Evolutionary conservation across 1,140 invertebrate genomes (phyloP), one percentile per base, ranked within the genome.

Genomic region (Yoshiicerus persimilis): DNA sequence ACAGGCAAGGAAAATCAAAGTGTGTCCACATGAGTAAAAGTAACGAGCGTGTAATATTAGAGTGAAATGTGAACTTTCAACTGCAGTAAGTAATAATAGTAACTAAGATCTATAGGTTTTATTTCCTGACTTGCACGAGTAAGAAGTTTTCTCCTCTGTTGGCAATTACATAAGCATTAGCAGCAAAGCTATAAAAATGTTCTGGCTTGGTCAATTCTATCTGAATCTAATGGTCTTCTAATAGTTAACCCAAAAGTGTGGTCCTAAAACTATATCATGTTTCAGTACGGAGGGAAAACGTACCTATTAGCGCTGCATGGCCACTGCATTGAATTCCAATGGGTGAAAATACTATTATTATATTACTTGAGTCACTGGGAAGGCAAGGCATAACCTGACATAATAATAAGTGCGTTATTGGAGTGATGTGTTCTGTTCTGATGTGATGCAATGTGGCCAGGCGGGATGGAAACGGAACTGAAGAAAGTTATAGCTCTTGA

Each of bases 401-500:
- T 16, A 56, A 56, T 56, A 56, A 56, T 56, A 56, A 56, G 47
- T 56, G 47, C 47, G 47, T 56, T 56, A 56, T 16, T 6, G 47
- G 47, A 56, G 47, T 56, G 66, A 70, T 70, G 66, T 30, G 13
- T 32, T 47, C 11, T 47, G 20, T 47, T 70, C 13, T 70, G 25
- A 30, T 30, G 66, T 70, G 30, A 30, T 70, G 66, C 66, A 70
- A 70, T 70, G 66, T 70, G 66, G 27, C 66, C 25, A 30, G 13
- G 30, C 11, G 27, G 27, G 66, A 16, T 70, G 25, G 1, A 80
- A 27, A 80, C 27, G 70, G 70, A 32, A 13, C 70, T 64, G 30
- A 70, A 75, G 70, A 80, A 66, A 80, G 75, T 80, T 80, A 80
- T 80, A 80, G 32, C 75, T 34, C 30, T 32, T 80, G 34, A 80